phyloP scores from a whole-genome alignment of 2,797 vertebrate genomes.

The Ateles fusciceps region DNA sequence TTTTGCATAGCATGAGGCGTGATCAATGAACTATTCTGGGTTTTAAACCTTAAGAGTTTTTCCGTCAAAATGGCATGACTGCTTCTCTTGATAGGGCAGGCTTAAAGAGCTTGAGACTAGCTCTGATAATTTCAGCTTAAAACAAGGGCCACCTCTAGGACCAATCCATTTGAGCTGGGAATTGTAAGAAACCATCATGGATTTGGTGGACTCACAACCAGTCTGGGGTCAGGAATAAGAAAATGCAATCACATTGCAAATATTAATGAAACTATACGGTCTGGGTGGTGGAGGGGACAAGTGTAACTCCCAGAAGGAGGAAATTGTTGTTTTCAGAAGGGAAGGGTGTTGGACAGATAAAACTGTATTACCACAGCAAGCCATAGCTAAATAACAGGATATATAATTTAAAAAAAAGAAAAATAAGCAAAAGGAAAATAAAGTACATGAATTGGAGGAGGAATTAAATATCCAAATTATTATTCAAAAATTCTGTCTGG shows the following conservation, averaged over 20 bases:
- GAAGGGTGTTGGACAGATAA: background rate
- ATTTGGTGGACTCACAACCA: background rate
- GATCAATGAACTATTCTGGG: background rate
- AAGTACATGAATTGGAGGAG: background rate
- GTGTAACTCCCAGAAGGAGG: background rate
- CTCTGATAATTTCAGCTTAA: background rate
- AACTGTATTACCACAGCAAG: background rate
- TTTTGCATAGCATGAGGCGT: too few relatives aligned
- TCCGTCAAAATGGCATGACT: background rate
- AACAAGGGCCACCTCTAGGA: background rate
- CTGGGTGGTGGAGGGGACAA: background rate
- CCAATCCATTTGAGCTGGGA: background rate
- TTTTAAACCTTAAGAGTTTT: background rate
- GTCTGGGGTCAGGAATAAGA: background rate
- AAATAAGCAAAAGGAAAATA: background rate
- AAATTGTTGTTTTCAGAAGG: background rate
- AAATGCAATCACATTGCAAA: background rate
- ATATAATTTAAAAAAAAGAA: background rate
- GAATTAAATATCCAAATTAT: background rate
- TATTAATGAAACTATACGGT: background rate
- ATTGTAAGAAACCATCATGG: too few relatives aligned
- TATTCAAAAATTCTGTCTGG: background rate
- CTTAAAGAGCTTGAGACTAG: background rate
- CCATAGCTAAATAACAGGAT: background rate
- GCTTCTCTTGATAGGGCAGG: background rate